Evolutionary conservation across 2,888 invertebrate genomes (phyloP), one percentile per base, ranked within the genome.

Genomic region (Patella caerulea): DNA sequence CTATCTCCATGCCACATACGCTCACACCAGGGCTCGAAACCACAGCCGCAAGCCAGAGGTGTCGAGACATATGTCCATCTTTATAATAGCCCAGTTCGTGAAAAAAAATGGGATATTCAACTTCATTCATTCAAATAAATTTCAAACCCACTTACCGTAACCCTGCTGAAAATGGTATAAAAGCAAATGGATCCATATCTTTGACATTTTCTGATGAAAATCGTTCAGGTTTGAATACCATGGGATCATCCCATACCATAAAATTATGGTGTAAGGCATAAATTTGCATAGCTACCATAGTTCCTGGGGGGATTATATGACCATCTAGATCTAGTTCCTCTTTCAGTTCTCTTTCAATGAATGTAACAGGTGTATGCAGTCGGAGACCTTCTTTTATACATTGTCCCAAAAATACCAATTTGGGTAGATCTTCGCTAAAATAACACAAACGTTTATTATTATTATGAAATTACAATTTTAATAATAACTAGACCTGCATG

Each of bases 321-420:
- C 88, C 88, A 29, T 88, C 86, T 45, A 89, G 79, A 2, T 72
- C 79, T 59, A 86, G 53, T 2, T 84, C 82, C 14, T 84, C 77
- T 4, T 78, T 77, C 19, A 86, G 74, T 70, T 80, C 72, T 45
- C 89, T 80, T 54, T 81, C 79, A 54, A 86, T 84, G 45, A 83
- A 79, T 0, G 87, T 86, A 12, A 89, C 88, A 0, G 88, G 84
- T 0, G 83, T 77, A 75, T 86, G 85, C 52, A 87, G 73, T 2
- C 90, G 82, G 80, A 88, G 75, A 14, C 84, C 81, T 78, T 89
- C 89, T 75, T 89, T 89, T 19, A 88, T 84, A 77, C 87, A 88
- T 75, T 83, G 77, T 5, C 85, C 83, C 65, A 88, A 79, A 75
- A 83, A 87, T n/a, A 80, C 76, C 34, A 89, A 75, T 53, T 85